A percentile compares a stretch with the other conserved stretches of the same genome.
Evolutionary conservation across 2,888 invertebrate genomes (phyloP).

Genomic region (Phortica okadai): DNA sequence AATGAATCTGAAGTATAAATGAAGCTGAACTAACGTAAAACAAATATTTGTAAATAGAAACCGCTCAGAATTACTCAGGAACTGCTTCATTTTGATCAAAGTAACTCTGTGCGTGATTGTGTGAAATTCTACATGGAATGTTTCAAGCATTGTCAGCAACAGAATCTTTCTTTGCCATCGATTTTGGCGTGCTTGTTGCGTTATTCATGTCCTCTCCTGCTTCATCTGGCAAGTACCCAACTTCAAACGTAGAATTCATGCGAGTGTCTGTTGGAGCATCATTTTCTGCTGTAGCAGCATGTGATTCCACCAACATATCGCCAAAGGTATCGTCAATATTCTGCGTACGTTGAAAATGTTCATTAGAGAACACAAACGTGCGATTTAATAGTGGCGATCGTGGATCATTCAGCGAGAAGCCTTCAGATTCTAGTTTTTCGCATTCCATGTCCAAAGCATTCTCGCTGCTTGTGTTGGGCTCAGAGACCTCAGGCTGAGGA

Average conservation of each 20-base stretch:
- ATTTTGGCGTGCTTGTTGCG: conserved; percentile 45
- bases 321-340: conserved; percentile 73
- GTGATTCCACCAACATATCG: conserved; percentile 72
- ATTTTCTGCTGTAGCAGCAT: conserved; percentile 43
- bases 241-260: conserved; percentile 55
- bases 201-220: conserved; percentile 48
- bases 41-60: conserved; percentile 20
- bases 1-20: background rate
- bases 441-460: conserved; percentile 61
- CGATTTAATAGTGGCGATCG: conserved; percentile 72
- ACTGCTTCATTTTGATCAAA: conserved; percentile 57
- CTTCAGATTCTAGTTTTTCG: conserved; percentile 65
- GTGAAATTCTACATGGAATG: conserved; percentile 63
- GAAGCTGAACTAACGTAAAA: background rate
- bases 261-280: background rate
- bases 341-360: conserved; percentile 63
- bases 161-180: conserved; percentile 43
- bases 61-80: conserved; percentile 37
- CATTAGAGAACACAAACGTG: conserved; percentile 70
- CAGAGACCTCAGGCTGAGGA: conserved; percentile 39
- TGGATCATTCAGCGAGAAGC: conserved; percentile 68
- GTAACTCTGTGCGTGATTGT: conserved; percentile 57
- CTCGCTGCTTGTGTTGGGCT: conserved; percentile 32
- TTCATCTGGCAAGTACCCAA: conserved; percentile 50
- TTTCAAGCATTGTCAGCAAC: background rate